Base-by-base conservation (phyloP, 2,888 invertebrate species). In the Amphipoea lucens region DNA sequence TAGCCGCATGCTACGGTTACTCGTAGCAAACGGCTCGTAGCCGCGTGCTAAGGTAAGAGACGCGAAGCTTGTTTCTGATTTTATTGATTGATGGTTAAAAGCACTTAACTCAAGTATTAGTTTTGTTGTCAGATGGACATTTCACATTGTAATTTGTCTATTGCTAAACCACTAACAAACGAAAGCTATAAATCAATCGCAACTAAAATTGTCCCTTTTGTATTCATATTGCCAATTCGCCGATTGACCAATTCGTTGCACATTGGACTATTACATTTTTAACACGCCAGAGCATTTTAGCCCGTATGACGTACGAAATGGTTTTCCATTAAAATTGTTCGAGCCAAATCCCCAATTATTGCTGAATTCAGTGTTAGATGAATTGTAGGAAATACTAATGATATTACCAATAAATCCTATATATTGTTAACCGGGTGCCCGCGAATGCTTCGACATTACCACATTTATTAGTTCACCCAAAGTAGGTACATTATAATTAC, bases 221-320 rank as follows among this genome's bases (percentile, higher is more conserved):
- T 57, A 71, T 87, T 84, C 69, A 71, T 74, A 60, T 71, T 60
- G 70, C 73, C 70, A 70, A 84, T 84, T 74, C 60, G 1, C 60
- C 62, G 70, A 87, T 67, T 70, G 51, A 70, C 14, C 79, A 87
- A 74, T 74, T 63, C 70, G 29, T 51, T 87, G 84, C 78, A 84
- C 68, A 84, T 87, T 74, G 63, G n/a, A 68, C 51, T 78, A 71
- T 87, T 86, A 70, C 54, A 74, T 87, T 84, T 84, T 84, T 87
- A 87, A 79, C 71, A 54, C 42, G 42, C 74, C 69, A 66, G 23
- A 67, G 85, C 45, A 69, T 67, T 85, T 68, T 85, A 20, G 36
- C n/a, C 60, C 65, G 57, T 75, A 73, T 76, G 78, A 66, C 65
- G 45, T 20, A 36, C 45, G 60, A 51, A 84, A 71, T 67, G 54